Percentiles rank a stretch among this genome's conserved stretches.
Evolutionary conservation across 2,888 invertebrate genomes (phyloP).

Genomic region (Agriotes lineatus): DNA sequence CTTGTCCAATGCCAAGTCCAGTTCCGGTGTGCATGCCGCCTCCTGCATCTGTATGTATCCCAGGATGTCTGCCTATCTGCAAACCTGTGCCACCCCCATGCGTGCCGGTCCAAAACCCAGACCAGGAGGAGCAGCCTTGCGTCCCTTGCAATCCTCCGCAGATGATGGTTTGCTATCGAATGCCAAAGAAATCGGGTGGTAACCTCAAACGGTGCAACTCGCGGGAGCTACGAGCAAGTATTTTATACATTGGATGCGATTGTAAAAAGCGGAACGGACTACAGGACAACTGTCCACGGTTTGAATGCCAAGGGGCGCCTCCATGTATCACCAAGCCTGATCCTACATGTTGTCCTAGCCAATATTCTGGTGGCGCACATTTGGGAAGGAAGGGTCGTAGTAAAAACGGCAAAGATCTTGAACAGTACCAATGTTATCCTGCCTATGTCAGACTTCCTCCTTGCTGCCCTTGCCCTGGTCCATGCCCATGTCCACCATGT

Average conservation of each 20-base stretch:
- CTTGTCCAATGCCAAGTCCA: slow-evolving; percentile 66
- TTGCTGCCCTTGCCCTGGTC: slow-evolving; percentile 48
- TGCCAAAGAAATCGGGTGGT: slow-evolving; percentile 57
- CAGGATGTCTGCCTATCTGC: slow-evolving; percentile 67
- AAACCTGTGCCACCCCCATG: slow-evolving; percentile 67
- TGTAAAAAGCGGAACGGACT: slow-evolving; percentile 73
- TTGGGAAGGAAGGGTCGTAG: slow-evolving; percentile 62
- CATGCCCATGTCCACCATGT: slow-evolving; percentile 47
- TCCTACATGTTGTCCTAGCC: slow-evolving; percentile 70
- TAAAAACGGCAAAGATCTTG: slow-evolving; percentile 37
- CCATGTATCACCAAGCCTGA: slow-evolving; percentile 70
- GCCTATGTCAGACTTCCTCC: slow-evolving; percentile 52
- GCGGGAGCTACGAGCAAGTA: slow-evolving; percentile 70
- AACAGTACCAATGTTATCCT: slow-evolving; percentile 61
- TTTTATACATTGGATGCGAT: slow-evolving; percentile 71
- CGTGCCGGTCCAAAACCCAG: slow-evolving; percentile 67
- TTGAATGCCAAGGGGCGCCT: slow-evolving; percentile 69
- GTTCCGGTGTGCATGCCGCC: slow-evolving; percentile 56
- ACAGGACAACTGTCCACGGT: slow-evolving; percentile 71
- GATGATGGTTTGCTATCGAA: slow-evolving; percentile 69
- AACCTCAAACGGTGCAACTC: slow-evolving; percentile 64
- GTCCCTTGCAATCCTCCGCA: slow-evolving; percentile 71
- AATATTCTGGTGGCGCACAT: slow-evolving; percentile 53
- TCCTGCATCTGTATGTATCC: slow-evolving; percentile 67
- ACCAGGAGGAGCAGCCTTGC: slow-evolving; percentile 70